Conservation (phyloP, 2,797 vertebrate species). For the Apogon talboti region DNA sequence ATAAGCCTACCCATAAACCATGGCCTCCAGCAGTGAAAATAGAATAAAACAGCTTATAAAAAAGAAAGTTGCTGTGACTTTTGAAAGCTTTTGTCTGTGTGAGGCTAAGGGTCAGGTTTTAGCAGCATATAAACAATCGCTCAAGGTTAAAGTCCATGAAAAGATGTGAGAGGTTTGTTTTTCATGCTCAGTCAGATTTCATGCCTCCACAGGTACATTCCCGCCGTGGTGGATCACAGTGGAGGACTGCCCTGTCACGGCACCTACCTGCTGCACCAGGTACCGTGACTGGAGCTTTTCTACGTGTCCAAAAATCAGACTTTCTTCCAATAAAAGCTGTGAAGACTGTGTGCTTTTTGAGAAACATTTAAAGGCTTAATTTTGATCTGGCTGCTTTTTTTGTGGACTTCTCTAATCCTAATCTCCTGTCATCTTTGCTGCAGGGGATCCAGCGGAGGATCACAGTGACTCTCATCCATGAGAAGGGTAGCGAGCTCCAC, state of each 20-base stretch:
- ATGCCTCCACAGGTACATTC: slow-evolving; percentile 89
- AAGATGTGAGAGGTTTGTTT: neutral
- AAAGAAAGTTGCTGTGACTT: neutral
- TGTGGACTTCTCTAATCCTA: slow-evolving; percentile 16
- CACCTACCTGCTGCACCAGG: slow-evolving; percentile 98
- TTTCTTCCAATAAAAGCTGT: slow-evolving; percentile 4
- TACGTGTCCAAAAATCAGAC: neutral
- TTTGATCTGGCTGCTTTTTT: neutral
- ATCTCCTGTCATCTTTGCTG: slow-evolving; percentile 41
- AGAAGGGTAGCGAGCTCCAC: slow-evolving; percentile 96
- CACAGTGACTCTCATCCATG: slow-evolving; percentile 96
- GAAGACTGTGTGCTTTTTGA: neutral
- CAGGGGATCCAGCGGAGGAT: slow-evolving; percentile 98
- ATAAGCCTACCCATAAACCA: neutral
- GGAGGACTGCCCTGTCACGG: slow-evolving; percentile 94
- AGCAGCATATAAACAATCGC: neutral
- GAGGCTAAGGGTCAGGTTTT: neutral
- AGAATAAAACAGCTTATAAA: neutral
- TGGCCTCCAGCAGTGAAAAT: neutral
- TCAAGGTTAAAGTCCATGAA: neutral
- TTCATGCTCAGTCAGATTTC: neutral
- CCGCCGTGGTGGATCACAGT: slow-evolving; percentile 97
- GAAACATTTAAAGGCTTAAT: slow-evolving; percentile 6
- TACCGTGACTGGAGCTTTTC: slow-evolving; percentile 51
- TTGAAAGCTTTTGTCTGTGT: neutral